These are phyloP conservation scores for Cichladusa arquata DNA, from an alignment of 2,113 vertebrate genomes.

Conservation along the genomic window DNA sequence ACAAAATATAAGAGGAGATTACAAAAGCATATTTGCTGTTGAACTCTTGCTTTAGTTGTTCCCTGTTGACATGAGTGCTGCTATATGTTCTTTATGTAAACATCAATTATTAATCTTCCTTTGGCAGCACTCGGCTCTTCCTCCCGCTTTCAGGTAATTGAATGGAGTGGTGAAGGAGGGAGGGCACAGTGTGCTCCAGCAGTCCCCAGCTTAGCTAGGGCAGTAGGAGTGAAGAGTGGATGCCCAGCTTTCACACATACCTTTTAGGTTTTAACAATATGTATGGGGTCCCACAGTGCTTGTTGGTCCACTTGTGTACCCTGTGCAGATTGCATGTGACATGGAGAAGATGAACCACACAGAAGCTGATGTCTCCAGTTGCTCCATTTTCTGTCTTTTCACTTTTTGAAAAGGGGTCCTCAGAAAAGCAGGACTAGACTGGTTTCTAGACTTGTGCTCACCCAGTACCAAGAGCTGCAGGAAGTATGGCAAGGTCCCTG, in stretches of 20 bases:
- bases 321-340: neutral
- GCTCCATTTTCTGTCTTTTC: neutral
- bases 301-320: neutral
- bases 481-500: neutral
- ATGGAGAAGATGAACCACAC: neutral
- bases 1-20: neutral
- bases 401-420: neutral
- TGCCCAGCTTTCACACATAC: neutral
- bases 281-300: neutral
- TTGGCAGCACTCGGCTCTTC: conserved; percentile 21
- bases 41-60: conserved; percentile 48
- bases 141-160: neutral
- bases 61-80: conserved; percentile 10
- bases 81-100: conserved; percentile 43
- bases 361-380: neutral
- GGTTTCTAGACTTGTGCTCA: neutral
- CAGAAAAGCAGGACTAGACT: neutral
- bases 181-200: neutral
- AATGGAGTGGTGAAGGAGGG: conserved; percentile 15
- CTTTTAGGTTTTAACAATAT: neutral
- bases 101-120: conserved; percentile 63
- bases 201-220: conserved; percentile 14
- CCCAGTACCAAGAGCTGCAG: neutral
- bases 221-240: neutral
- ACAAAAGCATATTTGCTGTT: neutral